phyloP scores from a whole-genome alignment of 2,797 vertebrate genomes.

The Aythya fuligula region DNA sequence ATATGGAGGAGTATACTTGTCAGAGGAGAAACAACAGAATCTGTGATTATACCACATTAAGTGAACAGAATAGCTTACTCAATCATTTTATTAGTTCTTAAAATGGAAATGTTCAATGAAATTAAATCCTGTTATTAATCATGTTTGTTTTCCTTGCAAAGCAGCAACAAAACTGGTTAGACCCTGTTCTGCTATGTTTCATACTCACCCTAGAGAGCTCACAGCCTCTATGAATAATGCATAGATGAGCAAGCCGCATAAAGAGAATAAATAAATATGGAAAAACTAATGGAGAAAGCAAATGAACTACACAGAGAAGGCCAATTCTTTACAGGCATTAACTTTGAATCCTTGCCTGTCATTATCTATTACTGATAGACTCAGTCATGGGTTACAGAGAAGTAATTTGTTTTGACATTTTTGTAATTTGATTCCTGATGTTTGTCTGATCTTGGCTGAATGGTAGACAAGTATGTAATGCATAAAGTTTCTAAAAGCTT shows the following conservation, averaged over 20 bases:
- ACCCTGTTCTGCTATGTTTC: not conserved
- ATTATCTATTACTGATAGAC: not conserved
- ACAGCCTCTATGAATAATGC: fast-evolving
- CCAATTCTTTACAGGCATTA: not conserved
- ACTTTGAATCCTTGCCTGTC: not conserved
- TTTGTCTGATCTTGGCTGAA: not conserved
- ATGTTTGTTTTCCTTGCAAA: not conserved
- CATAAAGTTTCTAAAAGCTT: not conserved
- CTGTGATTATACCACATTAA: not conserved
- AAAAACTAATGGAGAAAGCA: not conserved
- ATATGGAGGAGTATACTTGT: not conserved
- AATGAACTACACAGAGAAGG: not conserved
- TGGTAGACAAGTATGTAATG: not conserved
- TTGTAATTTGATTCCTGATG: not conserved
- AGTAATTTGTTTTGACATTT: not conserved
- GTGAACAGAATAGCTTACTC: not conserved
- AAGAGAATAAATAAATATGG: not conserved
- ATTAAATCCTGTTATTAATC: not conserved
- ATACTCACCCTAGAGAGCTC: not conserved
- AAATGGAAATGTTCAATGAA: not conserved
- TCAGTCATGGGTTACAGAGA: not conserved
- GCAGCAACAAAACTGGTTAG: not conserved
- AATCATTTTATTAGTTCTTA: not conserved
- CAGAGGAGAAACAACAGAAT: not conserved
- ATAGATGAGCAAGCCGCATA: not conserved